Base-by-base conservation (phyloP, 2,888 invertebrate species). In the Monochamus alternatus region DNA sequence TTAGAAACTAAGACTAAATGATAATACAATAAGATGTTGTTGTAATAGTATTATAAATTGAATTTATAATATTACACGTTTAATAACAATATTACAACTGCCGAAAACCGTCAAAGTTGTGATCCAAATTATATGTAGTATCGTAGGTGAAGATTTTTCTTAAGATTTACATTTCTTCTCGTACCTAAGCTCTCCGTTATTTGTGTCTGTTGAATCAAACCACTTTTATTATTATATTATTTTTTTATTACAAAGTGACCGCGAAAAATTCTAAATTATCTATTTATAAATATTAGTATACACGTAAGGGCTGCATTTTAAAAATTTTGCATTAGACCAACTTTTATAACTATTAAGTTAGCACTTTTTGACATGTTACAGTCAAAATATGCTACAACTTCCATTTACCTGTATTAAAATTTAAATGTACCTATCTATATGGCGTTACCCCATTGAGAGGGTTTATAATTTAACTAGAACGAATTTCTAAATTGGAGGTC, bases 81-180 rank as follows among this genome's bases (percentile, higher is more conserved):
- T 74, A 76, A 75, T 73, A 74, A 75, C 47, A 74, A 68, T 73
- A 75, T 78, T 77, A 70, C 75, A 79, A 82, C 81, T 80, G 81
- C 80, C 80, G 80, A 80, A 80, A 81, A 62, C 80, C 75, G 83
- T 83, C 82, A 82, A 83, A 82, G 83, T 83, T 84, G 83, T 83
- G 84, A 84, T 84, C 80, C 79, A 81, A 77, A 55, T 60, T 75
- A 51, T 55, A 59, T 22, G 55, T 55, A 55, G 55, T 22, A 44
- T 47, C 47, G 59, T 72, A 75, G 63, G n/a, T 69, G n/a, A 44
- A 22, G 7, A 7, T 38, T 38, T 30, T 30, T n/a, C 30, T 71
- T 68, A 32, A 69, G 59, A 59, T 22, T 52, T 67, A 70, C 44
- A 70, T 75, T 59, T 64, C 68, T 10, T 31, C 32, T 55, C 51